phyloP scores from a whole-genome alignment of 2,797 vertebrate species.

The Echeneis naucrates region DNA sequence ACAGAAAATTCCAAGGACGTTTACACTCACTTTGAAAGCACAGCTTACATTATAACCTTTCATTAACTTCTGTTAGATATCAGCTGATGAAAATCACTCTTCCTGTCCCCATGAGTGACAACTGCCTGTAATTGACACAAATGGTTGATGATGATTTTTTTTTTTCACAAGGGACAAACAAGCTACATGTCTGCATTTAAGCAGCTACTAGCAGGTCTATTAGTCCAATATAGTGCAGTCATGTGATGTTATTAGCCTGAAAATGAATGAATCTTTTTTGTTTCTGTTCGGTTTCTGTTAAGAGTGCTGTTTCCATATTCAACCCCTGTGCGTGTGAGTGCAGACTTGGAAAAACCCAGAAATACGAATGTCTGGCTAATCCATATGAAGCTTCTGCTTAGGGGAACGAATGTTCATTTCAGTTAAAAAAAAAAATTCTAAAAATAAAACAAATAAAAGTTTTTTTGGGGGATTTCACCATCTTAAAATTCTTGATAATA shows the following conservation, averaged over 20 bases:
- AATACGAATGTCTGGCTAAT: background rate
- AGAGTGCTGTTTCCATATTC: background rate
- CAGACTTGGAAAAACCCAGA: background rate
- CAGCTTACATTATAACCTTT: constrained; percentile 11
- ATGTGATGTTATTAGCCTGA: constrained; percentile 4
- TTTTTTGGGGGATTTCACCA: background rate
- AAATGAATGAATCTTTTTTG: constrained; percentile 4
- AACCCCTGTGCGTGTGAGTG: background rate
- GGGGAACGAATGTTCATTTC: background rate
- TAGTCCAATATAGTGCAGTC: background rate
- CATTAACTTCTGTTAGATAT: constrained; percentile 14
- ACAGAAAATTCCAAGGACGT: constrained; percentile 3
- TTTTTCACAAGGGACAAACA: constrained; percentile 36
- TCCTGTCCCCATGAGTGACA: constrained; percentile 23
- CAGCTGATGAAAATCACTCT: constrained; percentile 32
- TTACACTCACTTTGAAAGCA: constrained; percentile 1
- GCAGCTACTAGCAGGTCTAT: background rate
- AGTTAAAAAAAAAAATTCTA: no score
- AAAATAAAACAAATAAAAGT: no score
- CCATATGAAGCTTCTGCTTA: background rate
- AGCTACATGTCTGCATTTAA: constrained; percentile 10
- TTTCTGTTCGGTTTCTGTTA: constrained; percentile 1
- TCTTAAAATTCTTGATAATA: background rate
- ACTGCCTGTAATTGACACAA: constrained; percentile 46
- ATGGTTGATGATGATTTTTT: constrained; percentile 28